A percentile compares a stretch with the other conserved stretches of the same genome.
These are phyloP conservation scores for Anthoscopus minutus DNA, from an alignment of 2,113 vertebrate genomes.

Conservation along the genomic window DNA sequence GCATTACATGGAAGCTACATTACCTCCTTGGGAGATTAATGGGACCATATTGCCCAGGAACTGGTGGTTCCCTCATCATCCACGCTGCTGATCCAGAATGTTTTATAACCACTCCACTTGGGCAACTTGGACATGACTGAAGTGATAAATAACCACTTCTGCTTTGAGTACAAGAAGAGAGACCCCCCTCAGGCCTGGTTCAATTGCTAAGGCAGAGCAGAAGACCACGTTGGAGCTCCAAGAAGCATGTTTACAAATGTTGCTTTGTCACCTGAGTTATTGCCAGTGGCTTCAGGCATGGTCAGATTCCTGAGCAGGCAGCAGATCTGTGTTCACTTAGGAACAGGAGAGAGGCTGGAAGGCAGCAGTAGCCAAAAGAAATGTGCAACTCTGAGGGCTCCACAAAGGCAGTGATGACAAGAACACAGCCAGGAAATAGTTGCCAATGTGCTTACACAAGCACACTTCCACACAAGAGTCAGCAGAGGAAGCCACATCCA, in stretches of 20 bases:
- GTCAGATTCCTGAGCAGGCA: neutral
- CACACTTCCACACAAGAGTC: neutral
- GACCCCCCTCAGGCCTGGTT: neutral
- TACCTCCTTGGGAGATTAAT: neutral
- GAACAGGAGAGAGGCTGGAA: neutral
- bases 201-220: neutral
- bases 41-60: neutral
- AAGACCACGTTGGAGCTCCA: neutral
- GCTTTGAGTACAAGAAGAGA: neutral
- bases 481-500: neutral
- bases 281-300: neutral
- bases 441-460: neutral
- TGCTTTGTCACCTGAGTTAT: neutral
- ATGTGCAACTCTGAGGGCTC: neutral
- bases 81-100: neutral
- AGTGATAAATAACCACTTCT: neutral
- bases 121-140: neutral
- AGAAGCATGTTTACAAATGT: neutral
- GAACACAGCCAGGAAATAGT: neutral
- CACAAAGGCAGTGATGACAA: neutral
- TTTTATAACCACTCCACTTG: neutral
- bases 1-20: neutral
- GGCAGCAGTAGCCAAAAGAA: neutral
- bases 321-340: neutral
- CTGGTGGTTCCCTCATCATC: neutral